Evolutionary conservation across 2,797 vertebrate species (phyloP).

Genomic region (Myiothlypis coronata): DNA sequence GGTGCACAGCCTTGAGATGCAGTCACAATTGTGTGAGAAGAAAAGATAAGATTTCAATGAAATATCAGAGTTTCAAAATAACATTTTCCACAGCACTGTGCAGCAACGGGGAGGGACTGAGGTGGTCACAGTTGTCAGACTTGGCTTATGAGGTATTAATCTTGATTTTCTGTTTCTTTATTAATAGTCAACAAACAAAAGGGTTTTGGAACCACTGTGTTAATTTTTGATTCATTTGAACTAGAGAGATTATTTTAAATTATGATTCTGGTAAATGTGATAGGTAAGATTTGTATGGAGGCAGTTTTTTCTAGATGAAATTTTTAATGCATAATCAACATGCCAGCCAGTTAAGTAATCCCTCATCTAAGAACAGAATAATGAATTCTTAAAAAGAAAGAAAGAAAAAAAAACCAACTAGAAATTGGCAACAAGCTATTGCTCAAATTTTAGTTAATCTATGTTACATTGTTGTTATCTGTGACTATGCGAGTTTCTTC

Average conservation of each 20-base stretch:
- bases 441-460: background rate
- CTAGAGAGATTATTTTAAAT: background rate
- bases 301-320: constrained; percentile 17
- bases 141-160: background rate
- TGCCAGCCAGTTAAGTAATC: constrained; percentile 21
- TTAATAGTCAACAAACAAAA: background rate
- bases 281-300: background rate
- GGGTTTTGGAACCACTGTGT: background rate
- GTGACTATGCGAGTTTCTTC: background rate
- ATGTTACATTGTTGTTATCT: background rate
- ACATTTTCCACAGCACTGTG: background rate
- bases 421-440: background rate
- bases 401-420: background rate
- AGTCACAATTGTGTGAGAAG: background rate
- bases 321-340: background rate
- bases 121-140: background rate
- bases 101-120: background rate
- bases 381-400: fast-evolving
- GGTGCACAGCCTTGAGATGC: background rate
- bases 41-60: background rate
- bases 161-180: background rate
- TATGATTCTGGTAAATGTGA: background rate
- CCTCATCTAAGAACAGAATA: background rate
- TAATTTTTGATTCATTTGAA: constrained; percentile 22
- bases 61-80: background rate